Conservation (phyloP, 2,797 vertebrate genomes). For the Spinibarbus caldwelli region DNA sequence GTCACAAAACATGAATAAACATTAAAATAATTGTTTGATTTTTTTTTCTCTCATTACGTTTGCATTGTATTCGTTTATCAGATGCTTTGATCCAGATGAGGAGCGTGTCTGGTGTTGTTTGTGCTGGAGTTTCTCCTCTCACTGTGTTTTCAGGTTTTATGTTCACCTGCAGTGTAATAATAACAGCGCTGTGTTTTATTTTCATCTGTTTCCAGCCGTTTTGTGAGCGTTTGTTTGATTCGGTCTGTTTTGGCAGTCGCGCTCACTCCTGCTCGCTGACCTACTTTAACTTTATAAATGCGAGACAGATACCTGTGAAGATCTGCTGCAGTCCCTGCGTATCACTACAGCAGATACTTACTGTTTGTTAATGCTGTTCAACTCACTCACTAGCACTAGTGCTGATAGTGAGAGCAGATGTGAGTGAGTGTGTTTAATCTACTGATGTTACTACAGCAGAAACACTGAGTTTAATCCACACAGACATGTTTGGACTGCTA, state of each 20-base stretch:
- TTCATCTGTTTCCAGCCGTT: not conserved
- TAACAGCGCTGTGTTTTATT: not conserved
- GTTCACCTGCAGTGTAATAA: slow-evolving; percentile 10
- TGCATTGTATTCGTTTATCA: not conserved
- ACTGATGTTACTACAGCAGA: not conserved
- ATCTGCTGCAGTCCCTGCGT: too few species aligned
- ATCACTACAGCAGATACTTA: not conserved
- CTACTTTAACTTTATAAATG: slow-evolving; percentile 31
- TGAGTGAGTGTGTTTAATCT: slow-evolving; percentile 19
- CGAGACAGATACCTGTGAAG: not conserved
- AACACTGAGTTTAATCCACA: not conserved
- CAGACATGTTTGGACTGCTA: slow-evolving; percentile 1
- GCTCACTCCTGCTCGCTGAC: slow-evolving; percentile 3
- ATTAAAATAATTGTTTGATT: not conserved
- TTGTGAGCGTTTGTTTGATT: not conserved
- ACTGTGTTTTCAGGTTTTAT: not conserved
- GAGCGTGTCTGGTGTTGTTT: not conserved
- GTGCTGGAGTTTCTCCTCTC: not conserved
- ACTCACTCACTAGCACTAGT: not conserved
- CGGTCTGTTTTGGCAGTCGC: not conserved
- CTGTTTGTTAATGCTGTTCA: not conserved
- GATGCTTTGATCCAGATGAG: not conserved
- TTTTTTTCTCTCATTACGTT: not conserved
- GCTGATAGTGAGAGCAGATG: not conserved
- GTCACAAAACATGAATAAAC: not conserved